These are phyloP conservation scores for Carcina quercana DNA, from an alignment of 2,888 invertebrate genomes.

Conservation along the genomic window DNA sequence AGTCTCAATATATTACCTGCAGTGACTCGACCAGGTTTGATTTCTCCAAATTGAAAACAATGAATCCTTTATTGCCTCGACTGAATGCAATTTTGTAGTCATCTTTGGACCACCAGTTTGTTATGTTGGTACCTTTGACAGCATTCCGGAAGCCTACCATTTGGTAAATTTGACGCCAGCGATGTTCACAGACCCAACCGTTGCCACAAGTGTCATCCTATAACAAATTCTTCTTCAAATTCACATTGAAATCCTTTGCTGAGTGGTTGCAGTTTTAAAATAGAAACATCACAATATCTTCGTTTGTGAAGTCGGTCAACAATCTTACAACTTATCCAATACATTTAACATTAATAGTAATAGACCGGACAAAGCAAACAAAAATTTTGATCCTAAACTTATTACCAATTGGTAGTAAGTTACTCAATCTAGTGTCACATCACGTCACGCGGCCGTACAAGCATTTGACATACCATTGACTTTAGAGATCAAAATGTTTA, in stretches of 20 bases:
- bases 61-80: slow-evolving; percentile 83
- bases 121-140: slow-evolving; percentile 71
- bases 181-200: slow-evolving; percentile 89
- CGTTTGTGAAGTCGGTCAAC: no score
- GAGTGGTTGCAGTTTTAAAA: neutral
- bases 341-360: no score
- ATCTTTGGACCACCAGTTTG: slow-evolving; percentile 87
- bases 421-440: no score
- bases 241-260: neutral
- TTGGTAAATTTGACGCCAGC: slow-evolving; percentile 86
- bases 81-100: slow-evolving; percentile 90
- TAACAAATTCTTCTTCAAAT: neutral
- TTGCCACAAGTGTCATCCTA: slow-evolving; percentile 78
- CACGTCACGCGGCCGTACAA: no score
- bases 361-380: no score
- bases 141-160: slow-evolving; percentile 86
- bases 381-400: no score
- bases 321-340: no score
- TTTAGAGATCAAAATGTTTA: no score
- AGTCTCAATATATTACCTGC: no score
- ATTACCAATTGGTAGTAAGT: no score
- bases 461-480: no score
- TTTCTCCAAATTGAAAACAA: slow-evolving; percentile 87
- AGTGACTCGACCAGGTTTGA: slow-evolving; percentile 72
- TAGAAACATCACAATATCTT: neutral